phyloP scores from a whole-genome alignment of 2,113 vertebrate species.

The Polypterus senegalus region DNA sequence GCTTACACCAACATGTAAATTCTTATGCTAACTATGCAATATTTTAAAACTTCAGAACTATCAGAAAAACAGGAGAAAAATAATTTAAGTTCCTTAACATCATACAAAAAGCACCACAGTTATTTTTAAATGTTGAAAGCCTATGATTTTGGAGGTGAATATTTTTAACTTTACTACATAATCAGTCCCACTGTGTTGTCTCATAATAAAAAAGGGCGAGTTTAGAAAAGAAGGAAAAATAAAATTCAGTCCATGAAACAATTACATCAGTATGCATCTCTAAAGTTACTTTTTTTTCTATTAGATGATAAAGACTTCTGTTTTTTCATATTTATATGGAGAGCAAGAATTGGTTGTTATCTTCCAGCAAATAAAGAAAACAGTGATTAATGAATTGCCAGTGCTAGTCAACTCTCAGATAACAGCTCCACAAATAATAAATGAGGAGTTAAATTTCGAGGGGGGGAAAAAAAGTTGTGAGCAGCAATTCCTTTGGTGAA shows the following conservation, averaged over 20 bases:
- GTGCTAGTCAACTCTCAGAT: slow-evolving; percentile 55
- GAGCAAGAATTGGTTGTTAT: slow-evolving; percentile 50
- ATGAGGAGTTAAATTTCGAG: slow-evolving; percentile 49
- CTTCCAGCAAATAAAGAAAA: slow-evolving; percentile 56
- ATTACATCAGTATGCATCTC: slow-evolving; percentile 18
- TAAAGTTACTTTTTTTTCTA: slow-evolving; percentile 18
- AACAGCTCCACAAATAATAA: slow-evolving; percentile 61
- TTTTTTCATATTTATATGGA: slow-evolving; percentile 55
- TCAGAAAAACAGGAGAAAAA: too few relatives aligned
- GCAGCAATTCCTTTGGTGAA: slow-evolving; percentile 16
- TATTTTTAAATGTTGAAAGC: not conserved
- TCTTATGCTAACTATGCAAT: too few relatives aligned
- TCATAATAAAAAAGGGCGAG: too few relatives aligned
- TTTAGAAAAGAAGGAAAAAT: not conserved
- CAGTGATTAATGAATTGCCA: slow-evolving; percentile 60
- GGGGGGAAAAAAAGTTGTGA: slow-evolving; percentile 5
- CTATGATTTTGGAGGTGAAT: not conserved
- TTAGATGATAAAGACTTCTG: slow-evolving; percentile 47
- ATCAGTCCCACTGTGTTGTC: slow-evolving; percentile 4
- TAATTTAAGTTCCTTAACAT: slow-evolving; percentile 5
- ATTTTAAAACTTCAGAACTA: too few relatives aligned
- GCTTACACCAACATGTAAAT: too few relatives aligned
- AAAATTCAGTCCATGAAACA: slow-evolving; percentile 11
- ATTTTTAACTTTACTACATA: slow-evolving; percentile 7
- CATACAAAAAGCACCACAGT: not conserved